These are phyloP conservation scores for Drosophila subsilvestris DNA, from an alignment of 2,888 invertebrate genomes.

Conservation along the genomic window DNA sequence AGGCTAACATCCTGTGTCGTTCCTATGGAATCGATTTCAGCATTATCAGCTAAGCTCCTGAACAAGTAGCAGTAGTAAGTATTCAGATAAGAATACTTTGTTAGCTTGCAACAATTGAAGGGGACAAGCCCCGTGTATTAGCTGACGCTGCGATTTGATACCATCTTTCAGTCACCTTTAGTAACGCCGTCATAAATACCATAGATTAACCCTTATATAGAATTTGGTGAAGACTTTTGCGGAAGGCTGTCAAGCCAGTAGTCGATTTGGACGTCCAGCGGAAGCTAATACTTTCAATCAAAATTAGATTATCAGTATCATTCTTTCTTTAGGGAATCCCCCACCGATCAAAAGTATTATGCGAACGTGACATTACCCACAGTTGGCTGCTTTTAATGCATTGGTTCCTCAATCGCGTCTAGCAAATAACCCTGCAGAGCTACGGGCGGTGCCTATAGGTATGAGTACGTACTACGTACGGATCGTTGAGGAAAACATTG, in stretches of 20 bases:
- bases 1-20: too few species aligned
- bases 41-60: neutral
- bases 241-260: slow-evolving; percentile 8
- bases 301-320: too few species aligned
- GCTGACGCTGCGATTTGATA: slow-evolving; percentile 19
- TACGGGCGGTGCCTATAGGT: too few species aligned
- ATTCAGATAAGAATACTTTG: neutral
- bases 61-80: neutral
- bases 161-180: neutral
- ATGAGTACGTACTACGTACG: too few species aligned
- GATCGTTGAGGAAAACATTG: too few species aligned
- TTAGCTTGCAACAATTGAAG: neutral
- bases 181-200: slow-evolving; percentile 13
- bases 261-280: neutral
- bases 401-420: slow-evolving; percentile 86
- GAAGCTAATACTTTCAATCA: neutral
- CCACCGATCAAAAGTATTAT: slow-evolving; percentile 76
- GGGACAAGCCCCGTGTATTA: neutral
- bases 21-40: too few species aligned
- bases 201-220: slow-evolving; percentile 15
- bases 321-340: slow-evolving; percentile 87
- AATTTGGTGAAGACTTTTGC: neutral
- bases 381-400: slow-evolving; percentile 90
- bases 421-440: slow-evolving; percentile 75
- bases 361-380: slow-evolving; percentile 75